Percentiles rank a stretch among this genome's conserved stretches.
These are phyloP conservation scores for Rhinichthys klamathensis DNA, from an alignment of 2,113 vertebrate species.

Conservation along the genomic window DNA sequence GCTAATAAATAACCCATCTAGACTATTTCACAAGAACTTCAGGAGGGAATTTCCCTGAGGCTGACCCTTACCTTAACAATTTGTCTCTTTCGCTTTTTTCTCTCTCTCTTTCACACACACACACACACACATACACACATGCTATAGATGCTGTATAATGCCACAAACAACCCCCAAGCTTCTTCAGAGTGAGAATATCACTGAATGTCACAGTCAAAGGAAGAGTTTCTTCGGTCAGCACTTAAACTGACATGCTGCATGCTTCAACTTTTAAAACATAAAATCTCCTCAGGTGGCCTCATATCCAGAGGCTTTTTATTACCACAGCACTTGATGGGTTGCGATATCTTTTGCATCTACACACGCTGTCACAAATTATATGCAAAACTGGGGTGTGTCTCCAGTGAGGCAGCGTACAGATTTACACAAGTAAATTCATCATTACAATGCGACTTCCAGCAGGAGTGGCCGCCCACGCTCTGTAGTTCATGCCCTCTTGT, in stretches of 20 bases:
- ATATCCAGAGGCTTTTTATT: not conserved
- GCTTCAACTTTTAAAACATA: not conserved
- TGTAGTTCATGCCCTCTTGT: slow-evolving; percentile 1
- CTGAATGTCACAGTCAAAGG: not conserved
- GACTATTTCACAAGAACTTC: slow-evolving; percentile 51
- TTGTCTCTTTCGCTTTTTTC: slow-evolving; percentile 11
- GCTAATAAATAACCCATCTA: slow-evolving; percentile 52
- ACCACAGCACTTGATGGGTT: not conserved
- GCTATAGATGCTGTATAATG: not conserved
- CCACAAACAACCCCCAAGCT: not conserved
- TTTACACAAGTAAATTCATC: slow-evolving; percentile 7
- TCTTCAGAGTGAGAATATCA: not conserved
- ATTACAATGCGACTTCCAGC: slow-evolving; percentile 19
- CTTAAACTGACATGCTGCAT: not conserved
- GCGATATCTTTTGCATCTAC: not conserved
- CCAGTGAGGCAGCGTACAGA: not conserved
- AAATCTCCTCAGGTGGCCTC: not conserved
- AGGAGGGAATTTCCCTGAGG: slow-evolving; percentile 47
- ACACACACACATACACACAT: not conserved
- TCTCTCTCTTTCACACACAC: not conserved
- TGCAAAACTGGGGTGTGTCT: slow-evolving; percentile 12
- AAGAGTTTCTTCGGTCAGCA: not conserved
- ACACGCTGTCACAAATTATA: slow-evolving; percentile 20
- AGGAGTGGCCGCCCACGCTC: not conserved
- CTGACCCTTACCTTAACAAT: slow-evolving; percentile 35